Base-by-base conservation (phyloP, 2,113 vertebrate species). In the Rhabdomys dilectus region DNA sequence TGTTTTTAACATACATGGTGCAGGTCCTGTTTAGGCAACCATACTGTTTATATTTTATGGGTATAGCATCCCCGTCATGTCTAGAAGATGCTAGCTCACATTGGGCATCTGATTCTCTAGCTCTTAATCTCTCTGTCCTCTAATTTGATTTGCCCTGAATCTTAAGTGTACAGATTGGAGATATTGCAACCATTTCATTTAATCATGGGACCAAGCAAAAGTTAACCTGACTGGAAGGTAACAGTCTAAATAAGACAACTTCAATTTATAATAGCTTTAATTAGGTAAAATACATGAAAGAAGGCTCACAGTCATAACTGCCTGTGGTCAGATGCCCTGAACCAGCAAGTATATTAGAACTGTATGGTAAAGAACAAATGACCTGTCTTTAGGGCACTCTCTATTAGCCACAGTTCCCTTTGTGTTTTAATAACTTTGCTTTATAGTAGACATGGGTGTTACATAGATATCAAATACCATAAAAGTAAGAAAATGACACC, bases 261-360 rank as follows among this genome's bases (percentile, higher is more conserved):
- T 22, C 64, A 82, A 34, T 82, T 76, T 42, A 39, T 56, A 96
- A 12, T 8, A 92, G 15, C 7, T 21, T 19, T 89, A 90, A 86
- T 36, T 90, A 90, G 6, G 72, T 24, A 88, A 96, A 95, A 76
- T 15, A 56, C 13, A 48, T 24, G 4, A 92, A 89, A 96, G n/a
- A 60, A 24, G 2, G 56, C 13, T 72, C 0, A 42, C 29, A 45
- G 64, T 68, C 26, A 42, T 29, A 70, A 1, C 34, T 58, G 12
- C 4, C 36, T 19, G 7, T n/a, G 26, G n/a, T 42, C 51, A 75
- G 51, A 75, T 31, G 24, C 24, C 26, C 42, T 73, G 5, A 58
- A 42, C 42, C 26, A 89, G 48, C 36, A 72, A 15, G 4, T 53
- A 58, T 0, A 58, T 11, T 4, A 31, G 48, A 75, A 1, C 26